Evolutionary conservation across 2,888 invertebrate genomes (phyloP).

Genomic region (Dorcus hopei): DNA sequence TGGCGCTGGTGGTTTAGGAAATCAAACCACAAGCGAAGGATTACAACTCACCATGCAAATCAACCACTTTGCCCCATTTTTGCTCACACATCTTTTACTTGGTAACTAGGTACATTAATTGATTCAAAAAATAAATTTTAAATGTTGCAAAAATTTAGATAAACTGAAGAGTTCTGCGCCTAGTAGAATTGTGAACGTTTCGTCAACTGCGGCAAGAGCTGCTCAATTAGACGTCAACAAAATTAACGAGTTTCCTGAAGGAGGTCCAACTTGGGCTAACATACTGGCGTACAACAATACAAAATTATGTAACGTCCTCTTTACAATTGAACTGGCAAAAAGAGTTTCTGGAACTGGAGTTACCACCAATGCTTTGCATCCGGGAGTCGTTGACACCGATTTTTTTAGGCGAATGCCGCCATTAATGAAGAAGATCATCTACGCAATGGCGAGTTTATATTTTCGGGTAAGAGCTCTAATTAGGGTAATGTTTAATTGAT

Average conservation of each 20-base stretch:
- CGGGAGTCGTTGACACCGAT: constrained; percentile 29
- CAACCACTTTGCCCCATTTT: constrained; percentile 42
- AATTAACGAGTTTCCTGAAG: constrained; percentile 6
- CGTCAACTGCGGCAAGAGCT: constrained; percentile 23
- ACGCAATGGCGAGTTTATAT: too few species aligned
- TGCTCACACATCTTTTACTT: constrained; percentile 63
- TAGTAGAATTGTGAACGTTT: constrained; percentile 35
- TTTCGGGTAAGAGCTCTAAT: neutral
- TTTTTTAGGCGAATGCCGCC: neutral
- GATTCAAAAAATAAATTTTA: neutral
- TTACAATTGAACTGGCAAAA: constrained; percentile 30
- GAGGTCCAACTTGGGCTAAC: neutral
- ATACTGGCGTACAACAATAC: constrained; percentile 12
- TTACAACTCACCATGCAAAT: constrained; percentile 54
- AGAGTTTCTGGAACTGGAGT: constrained; percentile 28
- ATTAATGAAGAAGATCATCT: neutral
- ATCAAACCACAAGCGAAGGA: constrained; percentile 57
- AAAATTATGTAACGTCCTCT: constrained; percentile 34
- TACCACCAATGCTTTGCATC: constrained; percentile 33
- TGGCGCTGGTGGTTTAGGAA: constrained; percentile 51
- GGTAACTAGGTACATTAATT: constrained; percentile 37
- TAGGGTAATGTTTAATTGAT: neutral
- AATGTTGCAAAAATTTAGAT: constrained; percentile 35
- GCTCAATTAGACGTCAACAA: neutral
- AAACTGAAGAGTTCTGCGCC: constrained; percentile 47